Evolutionary conservation across 2,888 invertebrate species (phyloP), one percentile per base, ranked within the genome.

Genomic region (Perizoma flavofasciatum): DNA sequence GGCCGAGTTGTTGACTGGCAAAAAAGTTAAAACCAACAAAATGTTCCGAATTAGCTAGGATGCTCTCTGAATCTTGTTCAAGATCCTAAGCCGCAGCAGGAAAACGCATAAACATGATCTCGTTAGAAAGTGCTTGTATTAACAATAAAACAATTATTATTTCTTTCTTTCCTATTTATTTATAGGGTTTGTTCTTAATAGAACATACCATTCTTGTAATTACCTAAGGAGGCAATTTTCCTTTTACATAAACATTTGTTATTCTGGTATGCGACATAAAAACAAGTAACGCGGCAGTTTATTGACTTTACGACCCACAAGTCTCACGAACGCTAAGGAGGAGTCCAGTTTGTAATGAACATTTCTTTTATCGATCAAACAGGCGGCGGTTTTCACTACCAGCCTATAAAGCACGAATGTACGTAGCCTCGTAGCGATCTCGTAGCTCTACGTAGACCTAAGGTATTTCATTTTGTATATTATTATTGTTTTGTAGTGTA

Each of bases 401-500:
- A 60, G 60, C 56, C 34, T 56, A 52, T 60, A 62, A 65, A 65
- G 67, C 67, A 63, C 59, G 50, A 65, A 61, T 63, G 22, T 22
- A 61, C 60, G 56, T 61, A 57, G n/a, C 51, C 49, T 47, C 59
- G 61, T 61, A 56, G 53, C 53, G 47, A 22, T 48, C 49, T 37
- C 55, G 63, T 65, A 66, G 61, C 59, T 51, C 53, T 59, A 50
- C 53, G 55, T 37, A 58, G 50, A 49, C 46, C 58, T 55, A 50
- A 58, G 66, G 68, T 68, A 70, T 75, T 75, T 73, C 67, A 76
- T 73, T 73, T 73, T 74, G 75, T 73, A 72, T 73, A 74, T 72
- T 73, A 74, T 72, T 75, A 74, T 71, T 72, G 70, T 70, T 65
- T 64, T 67, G 67, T 74, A 75, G 78, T 71, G 64, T 73, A 79